Evolutionary conservation across 23 tunicate genomes (phyloP).

Genomic region (Diplosoma virens): DNA sequence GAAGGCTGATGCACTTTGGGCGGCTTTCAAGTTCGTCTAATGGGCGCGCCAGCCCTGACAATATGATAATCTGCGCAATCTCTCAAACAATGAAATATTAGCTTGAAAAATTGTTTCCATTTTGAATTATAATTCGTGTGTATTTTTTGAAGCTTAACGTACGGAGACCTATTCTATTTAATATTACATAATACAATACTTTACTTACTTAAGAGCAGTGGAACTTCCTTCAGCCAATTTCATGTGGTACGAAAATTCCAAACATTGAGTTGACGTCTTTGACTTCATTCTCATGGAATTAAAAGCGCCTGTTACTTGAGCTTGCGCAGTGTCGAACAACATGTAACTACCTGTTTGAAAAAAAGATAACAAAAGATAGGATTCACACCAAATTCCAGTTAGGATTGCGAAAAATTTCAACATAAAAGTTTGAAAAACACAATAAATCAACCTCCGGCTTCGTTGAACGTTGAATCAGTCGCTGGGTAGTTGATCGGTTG

Average conservation of each 20-base stretch:
- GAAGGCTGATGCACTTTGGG: no score
- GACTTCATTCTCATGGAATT: conserved; percentile 56
- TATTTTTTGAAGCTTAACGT: no score
- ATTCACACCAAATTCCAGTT: background rate
- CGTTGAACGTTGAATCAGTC: conserved; percentile 51
- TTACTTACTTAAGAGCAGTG: background rate
- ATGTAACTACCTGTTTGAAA: conserved; percentile 67
- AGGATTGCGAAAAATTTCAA: no score
- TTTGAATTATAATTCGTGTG: no score
- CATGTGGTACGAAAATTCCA: conserved; percentile 86
- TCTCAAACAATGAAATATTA: no score
- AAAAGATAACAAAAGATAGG: background rate
- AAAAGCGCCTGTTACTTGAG: conserved; percentile 39
- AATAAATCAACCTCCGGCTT: conserved; percentile 12
- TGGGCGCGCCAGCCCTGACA: no score
- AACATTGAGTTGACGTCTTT: conserved; percentile 47
- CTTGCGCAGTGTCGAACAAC: conserved; percentile 47
- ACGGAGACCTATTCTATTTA: no score
- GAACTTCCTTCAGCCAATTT: conserved; percentile 14
- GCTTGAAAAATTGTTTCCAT: no score
- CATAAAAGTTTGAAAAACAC: background rate
- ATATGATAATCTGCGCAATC: no score
- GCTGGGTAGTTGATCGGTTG: conserved; percentile 36
- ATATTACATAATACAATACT: no score
- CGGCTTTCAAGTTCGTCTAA: no score